A percentile compares a stretch with the other conserved stretches of the same genome.
Evolutionary conservation across 1,140 invertebrate species (phyloP).

Genomic region (Philopotamus ludificatus): DNA sequence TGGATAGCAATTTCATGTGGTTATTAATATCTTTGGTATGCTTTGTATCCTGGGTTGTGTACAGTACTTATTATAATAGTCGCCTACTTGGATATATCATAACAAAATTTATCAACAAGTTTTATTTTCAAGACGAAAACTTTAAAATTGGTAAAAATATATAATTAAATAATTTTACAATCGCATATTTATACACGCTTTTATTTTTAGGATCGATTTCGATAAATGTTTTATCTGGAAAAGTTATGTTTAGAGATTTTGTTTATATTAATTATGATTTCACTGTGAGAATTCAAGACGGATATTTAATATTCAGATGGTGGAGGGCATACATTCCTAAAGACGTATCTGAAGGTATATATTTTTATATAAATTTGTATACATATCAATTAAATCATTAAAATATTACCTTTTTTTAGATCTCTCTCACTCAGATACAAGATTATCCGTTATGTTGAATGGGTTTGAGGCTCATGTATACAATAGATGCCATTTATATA

Average conservation of each 20-base stretch:
- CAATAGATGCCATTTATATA: constrained; percentile 88
- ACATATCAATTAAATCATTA: neutral
- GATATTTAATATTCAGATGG: constrained; percentile 96
- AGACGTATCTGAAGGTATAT: constrained; percentile 87
- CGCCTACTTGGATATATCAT: constrained; percentile 86
- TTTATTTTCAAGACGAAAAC: constrained; percentile 82
- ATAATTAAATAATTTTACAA: constrained; percentile 19
- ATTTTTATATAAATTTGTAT: constrained; percentile 8
- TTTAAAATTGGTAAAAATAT: constrained; percentile 77
- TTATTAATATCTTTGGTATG: constrained; percentile 78
- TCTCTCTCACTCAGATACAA: constrained; percentile 92
- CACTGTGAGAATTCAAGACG: constrained; percentile 91
- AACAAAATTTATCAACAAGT: constrained; percentile 85
- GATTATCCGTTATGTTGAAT: constrained; percentile 91
- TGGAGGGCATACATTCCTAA: constrained; percentile 94
- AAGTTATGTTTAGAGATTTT: constrained; percentile 98
- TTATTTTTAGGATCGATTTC: constrained; percentile 82
- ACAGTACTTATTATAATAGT: constrained; percentile 95
- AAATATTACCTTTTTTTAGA: constrained; percentile 60
- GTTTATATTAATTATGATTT: constrained; percentile 94
- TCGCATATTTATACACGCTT: too few species aligned
- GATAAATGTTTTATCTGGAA: constrained; percentile 91
- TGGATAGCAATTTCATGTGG: constrained; percentile 76
- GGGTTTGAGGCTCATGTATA: constrained; percentile 96
- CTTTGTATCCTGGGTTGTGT: constrained; percentile 86